Evolutionary conservation across 1,140 invertebrate genomes (phyloP).

Genomic region (Streblospio benedicti): DNA sequence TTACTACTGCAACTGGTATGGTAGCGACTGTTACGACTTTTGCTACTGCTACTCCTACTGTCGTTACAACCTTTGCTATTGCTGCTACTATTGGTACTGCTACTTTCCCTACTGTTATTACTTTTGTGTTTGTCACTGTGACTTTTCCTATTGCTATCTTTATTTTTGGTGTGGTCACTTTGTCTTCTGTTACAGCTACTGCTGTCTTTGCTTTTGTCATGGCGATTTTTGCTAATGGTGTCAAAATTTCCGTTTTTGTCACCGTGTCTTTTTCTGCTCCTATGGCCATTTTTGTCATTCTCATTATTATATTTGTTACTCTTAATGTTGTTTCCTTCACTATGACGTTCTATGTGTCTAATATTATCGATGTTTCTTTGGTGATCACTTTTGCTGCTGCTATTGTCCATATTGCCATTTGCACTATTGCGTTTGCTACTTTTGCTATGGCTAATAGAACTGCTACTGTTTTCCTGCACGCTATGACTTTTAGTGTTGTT

Average conservation of each 20-base stretch:
- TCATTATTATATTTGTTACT: neutral
- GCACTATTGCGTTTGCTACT: neutral
- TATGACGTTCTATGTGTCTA: neutral
- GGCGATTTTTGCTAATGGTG: neutral
- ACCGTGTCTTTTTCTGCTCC: neutral
- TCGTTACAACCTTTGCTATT: neutral
- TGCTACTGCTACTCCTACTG: slow-evolving; percentile 1
- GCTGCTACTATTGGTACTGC: neutral
- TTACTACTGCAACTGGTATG: neutral
- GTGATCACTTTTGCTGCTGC: neutral
- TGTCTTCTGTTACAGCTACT: neutral
- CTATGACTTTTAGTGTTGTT: too few relatives aligned
- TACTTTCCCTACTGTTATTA: slow-evolving; percentile 2
- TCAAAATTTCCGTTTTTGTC: neutral
- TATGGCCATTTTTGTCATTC: neutral
- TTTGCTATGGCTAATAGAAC: neutral
- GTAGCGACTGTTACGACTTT: slow-evolving; percentile 4
- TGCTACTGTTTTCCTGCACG: too few relatives aligned
- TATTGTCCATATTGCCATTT: neutral
- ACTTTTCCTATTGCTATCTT: neutral
- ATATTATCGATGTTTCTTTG: neutral
- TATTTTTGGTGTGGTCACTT: neutral
- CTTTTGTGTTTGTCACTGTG: neutral
- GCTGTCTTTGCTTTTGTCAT: neutral
- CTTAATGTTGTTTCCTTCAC: too few relatives aligned